Base-by-base conservation (phyloP, 2,113 vertebrate species). In the Macrotus californicus region DNA sequence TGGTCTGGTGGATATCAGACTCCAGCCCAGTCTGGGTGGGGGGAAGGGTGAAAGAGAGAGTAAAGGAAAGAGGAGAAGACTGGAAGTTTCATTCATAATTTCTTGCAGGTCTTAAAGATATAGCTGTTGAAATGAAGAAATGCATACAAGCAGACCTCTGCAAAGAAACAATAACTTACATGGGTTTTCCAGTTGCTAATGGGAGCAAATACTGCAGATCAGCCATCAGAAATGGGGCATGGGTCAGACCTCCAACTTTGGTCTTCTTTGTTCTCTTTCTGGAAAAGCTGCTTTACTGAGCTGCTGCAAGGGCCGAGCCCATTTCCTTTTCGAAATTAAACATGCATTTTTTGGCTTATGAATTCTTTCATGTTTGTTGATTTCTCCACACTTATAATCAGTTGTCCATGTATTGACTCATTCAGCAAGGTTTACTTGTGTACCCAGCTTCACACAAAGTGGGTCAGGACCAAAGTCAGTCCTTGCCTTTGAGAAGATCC, bases 111-210 rank as follows among this genome's bases (percentile, higher is more conserved):
- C 1, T 90, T 81, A 90, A 8, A 36, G 77, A 89, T 14, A 9
- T 94, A 29, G 0, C 64, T 70, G 3, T 96, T 73, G 89, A 96
- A 91, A n/a, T 96, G 83, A 97, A 93, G 92, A 96, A 31, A 34
- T 97, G 96, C 54, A 39, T 89, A 54, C 54, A 16, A 85, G 41
- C 48, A 72, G 61, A 89, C 3, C 82, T 73, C 7, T 97, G 97
- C 36, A 19, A 59, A 43, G 97, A 96, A 69, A 22, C 1, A 0
- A 3, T 96, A 80, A 96, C 95, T 22, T 96, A 94, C 1, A 85
- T 96, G 94, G 89, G 94, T 29, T 95, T 96, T 41, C 89, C 94
- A 29, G 2, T 96, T 76, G 13, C 36, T 43, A 97, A 95, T 2
- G 2, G 67, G 48, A 96, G 73, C 83, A 46, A 26, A 41, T 43